phyloP scores from a whole-genome alignment of 2,113 vertebrate genomes.

The Donacobius atricapilla region DNA sequence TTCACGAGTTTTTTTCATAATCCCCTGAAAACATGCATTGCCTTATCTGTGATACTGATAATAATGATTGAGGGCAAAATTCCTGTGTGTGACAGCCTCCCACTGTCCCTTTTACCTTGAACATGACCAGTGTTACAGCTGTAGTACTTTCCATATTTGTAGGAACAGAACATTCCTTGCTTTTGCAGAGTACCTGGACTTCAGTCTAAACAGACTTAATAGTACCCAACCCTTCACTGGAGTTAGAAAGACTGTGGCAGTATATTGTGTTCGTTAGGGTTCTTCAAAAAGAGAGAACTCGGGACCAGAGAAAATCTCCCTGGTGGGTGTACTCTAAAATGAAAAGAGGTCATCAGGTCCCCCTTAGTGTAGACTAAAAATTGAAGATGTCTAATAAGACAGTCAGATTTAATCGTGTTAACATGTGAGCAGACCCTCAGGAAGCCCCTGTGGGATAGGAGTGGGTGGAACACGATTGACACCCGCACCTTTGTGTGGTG shows the following conservation, averaged over 20 bases:
- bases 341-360: background rate
- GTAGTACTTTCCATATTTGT: background rate
- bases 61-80: background rate
- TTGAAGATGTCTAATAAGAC: background rate
- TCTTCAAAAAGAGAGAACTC: background rate
- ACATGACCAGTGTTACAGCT: background rate
- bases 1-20: background rate
- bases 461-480: slow-evolving; percentile 2
- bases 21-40: background rate
- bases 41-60: background rate
- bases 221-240: background rate
- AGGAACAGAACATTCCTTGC: background rate
- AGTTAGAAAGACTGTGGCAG: background rate
- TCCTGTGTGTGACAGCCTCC: background rate
- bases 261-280: background rate
- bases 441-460: slow-evolving; percentile 12
- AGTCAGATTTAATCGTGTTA: background rate
- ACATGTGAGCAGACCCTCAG: background rate
- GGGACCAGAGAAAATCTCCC: background rate
- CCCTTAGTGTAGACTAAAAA: background rate
- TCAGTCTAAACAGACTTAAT: background rate
- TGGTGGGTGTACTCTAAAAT: background rate
- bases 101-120: background rate
- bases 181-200: background rate
- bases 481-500: slow-evolving; percentile 6